Conservation (phyloP, 2,797 vertebrate species). For the Arnoldichthys spilopterus region DNA sequence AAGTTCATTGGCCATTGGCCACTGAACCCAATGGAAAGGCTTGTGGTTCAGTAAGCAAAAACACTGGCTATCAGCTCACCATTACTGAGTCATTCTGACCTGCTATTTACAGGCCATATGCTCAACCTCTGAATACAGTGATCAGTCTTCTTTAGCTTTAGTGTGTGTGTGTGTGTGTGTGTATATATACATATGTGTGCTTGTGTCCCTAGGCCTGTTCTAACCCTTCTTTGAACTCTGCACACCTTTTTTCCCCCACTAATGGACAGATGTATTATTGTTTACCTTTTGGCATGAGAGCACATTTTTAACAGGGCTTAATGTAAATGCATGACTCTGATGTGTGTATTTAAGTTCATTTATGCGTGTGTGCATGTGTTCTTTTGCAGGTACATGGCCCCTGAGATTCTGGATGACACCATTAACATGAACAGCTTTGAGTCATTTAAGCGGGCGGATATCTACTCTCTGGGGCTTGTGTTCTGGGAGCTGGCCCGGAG, state of each 20-base stretch:
- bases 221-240: slow-evolving; percentile 31
- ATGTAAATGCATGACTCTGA: slow-evolving; percentile 51
- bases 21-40: not conserved
- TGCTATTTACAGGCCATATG: slow-evolving; percentile 47
- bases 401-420: slow-evolving; percentile 93
- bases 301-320: slow-evolving; percentile 58
- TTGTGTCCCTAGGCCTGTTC: not conserved
- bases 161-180: not conserved
- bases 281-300: slow-evolving; percentile 42
- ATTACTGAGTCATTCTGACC: slow-evolving; percentile 18
- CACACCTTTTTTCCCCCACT: slow-evolving; percentile 26
- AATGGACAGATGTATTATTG: slow-evolving; percentile 42
- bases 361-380: slow-evolving; percentile 53
- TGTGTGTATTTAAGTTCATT: slow-evolving; percentile 62
- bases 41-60: not conserved
- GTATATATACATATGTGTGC: slow-evolving; percentile 8
- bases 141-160: slow-evolving; percentile 35
- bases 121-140: slow-evolving; percentile 33
- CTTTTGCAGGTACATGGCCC: slow-evolving; percentile 94
- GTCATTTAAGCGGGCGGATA: slow-evolving; percentile 94
- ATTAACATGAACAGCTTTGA: slow-evolving; percentile 92
- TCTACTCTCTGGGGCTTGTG: slow-evolving; percentile 93
- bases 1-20: slow-evolving; percentile 8
- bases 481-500: slow-evolving; percentile 96
- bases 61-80: slow-evolving; percentile 15